A percentile compares a stretch with the other conserved stretches of the same genome.
Evolutionary conservation across 1,140 invertebrate species (phyloP).

Genomic region (Thrips palmi): DNA sequence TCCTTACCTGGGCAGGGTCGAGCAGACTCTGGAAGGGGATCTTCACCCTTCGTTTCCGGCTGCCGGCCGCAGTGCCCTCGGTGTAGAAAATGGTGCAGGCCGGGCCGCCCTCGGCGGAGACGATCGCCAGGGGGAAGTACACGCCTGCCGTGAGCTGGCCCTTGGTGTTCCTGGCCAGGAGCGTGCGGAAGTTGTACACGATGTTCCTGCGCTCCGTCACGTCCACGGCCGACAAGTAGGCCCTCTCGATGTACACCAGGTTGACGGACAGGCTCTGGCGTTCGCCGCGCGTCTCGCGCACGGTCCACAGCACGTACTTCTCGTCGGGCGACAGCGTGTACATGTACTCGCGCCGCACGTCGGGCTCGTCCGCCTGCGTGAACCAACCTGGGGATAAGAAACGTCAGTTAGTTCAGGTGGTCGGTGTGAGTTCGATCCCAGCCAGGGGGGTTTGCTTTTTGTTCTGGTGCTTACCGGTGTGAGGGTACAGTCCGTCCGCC

Average conservation of each 20-base stretch:
- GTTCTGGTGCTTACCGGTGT: constrained; percentile 50
- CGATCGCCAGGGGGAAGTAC: constrained; percentile 67
- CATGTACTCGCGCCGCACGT: constrained; percentile 60
- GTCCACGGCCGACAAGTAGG: constrained; percentile 62
- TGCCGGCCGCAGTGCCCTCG: constrained; percentile 30
- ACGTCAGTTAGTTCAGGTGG: no score
- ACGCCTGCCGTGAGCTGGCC: constrained; percentile 62
- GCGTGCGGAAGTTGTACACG: constrained; percentile 69
- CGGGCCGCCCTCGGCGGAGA: constrained; percentile 35
- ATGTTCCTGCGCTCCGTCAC: constrained; percentile 76
- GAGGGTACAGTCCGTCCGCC: constrained; percentile 63
- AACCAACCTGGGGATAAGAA: constrained; percentile 46
- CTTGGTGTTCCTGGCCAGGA: constrained; percentile 59
- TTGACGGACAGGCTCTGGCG: constrained; percentile 29
- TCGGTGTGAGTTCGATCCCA: no score
- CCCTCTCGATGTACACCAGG: constrained; percentile 55
- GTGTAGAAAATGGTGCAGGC: constrained; percentile 63
- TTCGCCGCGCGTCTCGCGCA: constrained; percentile 32
- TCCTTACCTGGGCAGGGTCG: constrained; percentile 36
- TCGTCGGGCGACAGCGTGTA: constrained; percentile 46
- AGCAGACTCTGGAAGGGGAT: constrained; percentile 46
- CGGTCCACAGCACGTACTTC: constrained; percentile 67
- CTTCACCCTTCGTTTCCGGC: constrained; percentile 50
- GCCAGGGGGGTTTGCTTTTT: no score
- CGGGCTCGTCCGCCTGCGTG: constrained; percentile 50